Evolutionary conservation across 37 sponge, comb jelly and placozoan species (phyloP).

Genomic region (Crambe crambe): DNA sequence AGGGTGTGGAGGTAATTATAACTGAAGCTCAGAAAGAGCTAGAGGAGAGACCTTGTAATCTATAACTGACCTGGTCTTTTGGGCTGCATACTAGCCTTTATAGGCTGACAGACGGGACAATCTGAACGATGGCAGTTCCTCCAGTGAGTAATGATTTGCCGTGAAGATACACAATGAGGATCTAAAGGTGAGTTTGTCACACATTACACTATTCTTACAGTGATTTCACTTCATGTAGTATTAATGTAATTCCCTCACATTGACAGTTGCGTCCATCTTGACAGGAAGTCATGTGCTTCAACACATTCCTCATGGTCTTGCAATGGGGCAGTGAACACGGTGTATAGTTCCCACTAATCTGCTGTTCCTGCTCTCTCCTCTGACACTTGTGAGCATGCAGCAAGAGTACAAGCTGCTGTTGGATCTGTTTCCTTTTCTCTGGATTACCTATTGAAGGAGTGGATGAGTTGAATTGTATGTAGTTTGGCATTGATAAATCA

Average conservation of each 20-base stretch:
- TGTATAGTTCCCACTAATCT: conserved; percentile 48
- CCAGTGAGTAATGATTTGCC: conserved; percentile 98
- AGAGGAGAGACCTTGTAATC: no score
- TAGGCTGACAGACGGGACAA: conserved; percentile 93
- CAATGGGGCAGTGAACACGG: conserved; percentile 91
- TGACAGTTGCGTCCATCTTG: conserved; percentile 74
- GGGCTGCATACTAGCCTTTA: conserved; percentile 66
- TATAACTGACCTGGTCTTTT: no score
- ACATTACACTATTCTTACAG: no score
- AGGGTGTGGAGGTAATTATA: no score
- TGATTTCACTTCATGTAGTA: no score
- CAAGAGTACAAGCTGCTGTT: conserved; percentile 95
- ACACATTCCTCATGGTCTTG: conserved; percentile 92
- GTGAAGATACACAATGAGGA: conserved; percentile 96
- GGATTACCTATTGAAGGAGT: no score
- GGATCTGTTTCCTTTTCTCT: conserved; percentile 91
- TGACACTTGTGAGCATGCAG: conserved; percentile 99
- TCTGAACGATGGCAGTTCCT: conserved; percentile 85
- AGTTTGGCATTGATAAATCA: no score
- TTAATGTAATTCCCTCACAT: no score
- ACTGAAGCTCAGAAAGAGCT: no score
- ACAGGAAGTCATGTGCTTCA: conserved; percentile 95
- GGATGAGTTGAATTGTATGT: no score
- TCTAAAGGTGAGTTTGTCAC: conserved; percentile 20
- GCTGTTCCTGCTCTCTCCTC: conserved; percentile 77